These are phyloP conservation scores for Actinopyga echinites DNA, from an alignment of 53 echinoderm and acorn worm species.

Conservation along the genomic window DNA sequence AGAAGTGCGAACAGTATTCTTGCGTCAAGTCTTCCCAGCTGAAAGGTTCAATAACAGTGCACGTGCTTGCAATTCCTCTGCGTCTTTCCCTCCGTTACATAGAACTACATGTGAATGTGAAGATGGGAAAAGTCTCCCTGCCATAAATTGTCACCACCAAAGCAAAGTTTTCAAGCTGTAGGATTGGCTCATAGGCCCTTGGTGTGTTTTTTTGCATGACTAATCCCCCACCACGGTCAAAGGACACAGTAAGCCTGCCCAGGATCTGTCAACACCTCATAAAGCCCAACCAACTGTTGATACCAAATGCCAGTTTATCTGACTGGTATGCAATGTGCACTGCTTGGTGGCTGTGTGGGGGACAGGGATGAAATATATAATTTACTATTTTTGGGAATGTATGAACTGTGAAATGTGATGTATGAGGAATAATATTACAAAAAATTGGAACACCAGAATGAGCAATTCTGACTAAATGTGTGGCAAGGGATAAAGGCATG, in stretches of 20 bases:
- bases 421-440: neutral
- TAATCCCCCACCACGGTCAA: slow-evolving; percentile 29
- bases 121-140: too few relatives aligned
- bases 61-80: too few relatives aligned
- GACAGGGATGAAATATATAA: neutral
- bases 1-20: too few relatives aligned
- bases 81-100: too few relatives aligned
- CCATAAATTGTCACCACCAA: too few relatives aligned
- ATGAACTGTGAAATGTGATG: neutral
- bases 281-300: slow-evolving; percentile 40
- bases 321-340: slow-evolving; percentile 24
- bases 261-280: slow-evolving; percentile 29
- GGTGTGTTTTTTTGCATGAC: slow-evolving; percentile 5
- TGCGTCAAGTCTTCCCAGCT: too few relatives aligned
- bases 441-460: neutral
- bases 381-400: neutral
- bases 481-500: too few relatives aligned
- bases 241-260: slow-evolving; percentile 22
- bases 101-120: too few relatives aligned
- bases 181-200: slow-evolving; percentile 1
- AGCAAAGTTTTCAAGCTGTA: neutral
- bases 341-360: neutral
- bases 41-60: too few relatives aligned
- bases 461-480: slow-evolving; percentile 10
- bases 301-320: slow-evolving; percentile 22